Evolutionary conservation across 2,797 vertebrate species (phyloP), one percentile per base, ranked within the genome.

Genomic region (Benthosema pterotum): DNA sequence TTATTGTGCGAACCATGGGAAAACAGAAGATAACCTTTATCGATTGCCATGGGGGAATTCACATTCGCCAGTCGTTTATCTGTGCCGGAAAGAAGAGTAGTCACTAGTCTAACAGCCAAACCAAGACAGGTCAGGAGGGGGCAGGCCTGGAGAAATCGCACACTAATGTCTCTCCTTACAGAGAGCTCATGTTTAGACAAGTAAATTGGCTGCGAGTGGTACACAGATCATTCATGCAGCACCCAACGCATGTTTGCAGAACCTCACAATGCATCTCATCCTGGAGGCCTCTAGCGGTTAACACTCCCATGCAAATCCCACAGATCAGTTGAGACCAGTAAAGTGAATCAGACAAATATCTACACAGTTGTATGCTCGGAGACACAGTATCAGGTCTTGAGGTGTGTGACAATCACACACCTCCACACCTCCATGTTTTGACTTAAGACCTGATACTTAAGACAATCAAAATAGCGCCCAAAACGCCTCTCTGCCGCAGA

Each of bases 291-390:
- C 22, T 52, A 28, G 32, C 15, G 7, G 52, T 38, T 38, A 42
- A 1, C 2, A 14, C 3, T 2, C 60, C 15, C 17, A 12, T 13
- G 42, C 54, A 55, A 15, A 52, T 12, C 14, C 38, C 56, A 63
- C 61, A 17, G 13, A 32, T 15, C 15, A 32, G 11, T 45, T 45
- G 11, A 14, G 28, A 52, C 42, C 19, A 54, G 57, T 25, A 11
- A 43, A 50, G 11, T 58, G 63, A 73, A 47, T 65, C 59, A 52
- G 16, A 3, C 45, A 59, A 15, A 11, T 32, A 49, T 49, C 19
- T 59, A 28, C 8, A 38, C 32, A 32, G 32, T 32, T 9, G 25
- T 56, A 28, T 16, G 43, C 43, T 7, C 12, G 32, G 49, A 15
- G 15, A 19, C 18, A 2, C 8, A 28, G n/a, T n/a, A n/a, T n/a